A percentile compares a stretch with the other conserved stretches of the same genome.
phyloP scores from a whole-genome alignment of 2,888 invertebrate genomes.

The Sarcophaga carnaria region DNA sequence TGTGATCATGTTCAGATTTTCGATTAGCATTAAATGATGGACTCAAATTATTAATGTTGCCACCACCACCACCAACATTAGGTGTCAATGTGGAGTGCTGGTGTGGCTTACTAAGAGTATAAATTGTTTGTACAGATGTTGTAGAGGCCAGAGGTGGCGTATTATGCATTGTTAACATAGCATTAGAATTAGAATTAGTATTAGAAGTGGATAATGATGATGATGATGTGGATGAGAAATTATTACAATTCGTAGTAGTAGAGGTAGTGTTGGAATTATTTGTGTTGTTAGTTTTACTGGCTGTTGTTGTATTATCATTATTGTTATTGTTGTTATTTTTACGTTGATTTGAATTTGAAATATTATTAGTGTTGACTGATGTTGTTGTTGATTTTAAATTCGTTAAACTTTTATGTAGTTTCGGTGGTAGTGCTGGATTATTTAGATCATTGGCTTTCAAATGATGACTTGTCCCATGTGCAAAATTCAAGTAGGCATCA shows the following conservation, averaged over 20 bases:
- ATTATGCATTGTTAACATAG: slow-evolving; percentile 17
- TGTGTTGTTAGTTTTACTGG: slow-evolving; percentile 60
- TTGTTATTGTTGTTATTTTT: slow-evolving; percentile 63
- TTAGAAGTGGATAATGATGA: slow-evolving; percentile 47
- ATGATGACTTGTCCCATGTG: slow-evolving; percentile 74
- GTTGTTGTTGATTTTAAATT: slow-evolving; percentile 78
- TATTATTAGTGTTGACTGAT: slow-evolving; percentile 42
- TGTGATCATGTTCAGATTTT: slow-evolving; percentile 72
- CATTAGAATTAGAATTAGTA: not conserved
- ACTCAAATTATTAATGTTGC: slow-evolving; percentile 38
- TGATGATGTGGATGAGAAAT: slow-evolving; percentile 51
- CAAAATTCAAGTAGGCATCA: slow-evolving; percentile 79
- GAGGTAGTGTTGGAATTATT: slow-evolving; percentile 66
- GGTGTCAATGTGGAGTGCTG: slow-evolving; percentile 58
- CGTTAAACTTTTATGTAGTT: slow-evolving; percentile 81
- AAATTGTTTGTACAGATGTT: slow-evolving; percentile 77
- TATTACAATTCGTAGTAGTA: slow-evolving; percentile 66
- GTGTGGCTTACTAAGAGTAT: slow-evolving; percentile 76
- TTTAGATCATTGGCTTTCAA: slow-evolving; percentile 75
- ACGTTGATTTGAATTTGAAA: slow-evolving; percentile 34
- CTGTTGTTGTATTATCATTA: slow-evolving; percentile 59
- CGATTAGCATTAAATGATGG: slow-evolving; percentile 58
- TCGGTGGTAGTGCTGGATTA: slow-evolving; percentile 81
- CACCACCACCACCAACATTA: slow-evolving; percentile 6
- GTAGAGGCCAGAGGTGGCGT: slow-evolving; percentile 61